Base-by-base conservation (phyloP, 1,140 invertebrate genomes). In the Drosophila bocki region DNA sequence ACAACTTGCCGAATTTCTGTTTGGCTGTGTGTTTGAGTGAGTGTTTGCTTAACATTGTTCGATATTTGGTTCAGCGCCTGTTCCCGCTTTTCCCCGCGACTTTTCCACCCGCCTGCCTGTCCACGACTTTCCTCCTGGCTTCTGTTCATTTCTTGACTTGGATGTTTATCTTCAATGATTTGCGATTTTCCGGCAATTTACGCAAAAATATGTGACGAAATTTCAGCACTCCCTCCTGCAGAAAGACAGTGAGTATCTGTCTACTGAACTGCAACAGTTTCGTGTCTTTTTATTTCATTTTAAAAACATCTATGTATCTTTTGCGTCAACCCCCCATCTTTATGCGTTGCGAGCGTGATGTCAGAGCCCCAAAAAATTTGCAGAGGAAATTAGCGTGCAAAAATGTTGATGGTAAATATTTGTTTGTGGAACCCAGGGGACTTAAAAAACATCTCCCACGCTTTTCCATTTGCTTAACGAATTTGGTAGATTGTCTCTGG, bases 101-200 rank as follows among this genome's bases (percentile, higher is more conserved):
- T 29, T 47, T 50, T 33, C 45, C 13, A 48, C 61, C 29, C 22
- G 26, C 68, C 60, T 60, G 32, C 68, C 60, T 60, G 32, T 45
- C 54, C 50, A 15, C 35, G 12, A 4, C 13, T 13, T 22, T 48
- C 45, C 35, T 48, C 68, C 44, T 74, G 60, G 77, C 80, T 84
- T 90, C 85, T 90, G 81, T 88, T 84, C 84, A 81, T 90, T 90
- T 81, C 78, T 90, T 88, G 84, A 90, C 85, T 90, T 71, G 75
- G 85, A 90, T 90, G 85, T 90, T 90, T 90, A 90, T 90, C 85
- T 90, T 68, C 85, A 82, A 90, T 90, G 84, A 88, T 88, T 88
- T 90, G 85, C 85, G 85, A 90, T 90, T 90, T 90, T 90, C 85
- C 85, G 85, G 85, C 85, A 90, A 90, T 90, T 90, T 90, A 90